Evolutionary conservation across 2,888 invertebrate genomes (phyloP).

Genomic region (Apamea epomidion): DNA sequence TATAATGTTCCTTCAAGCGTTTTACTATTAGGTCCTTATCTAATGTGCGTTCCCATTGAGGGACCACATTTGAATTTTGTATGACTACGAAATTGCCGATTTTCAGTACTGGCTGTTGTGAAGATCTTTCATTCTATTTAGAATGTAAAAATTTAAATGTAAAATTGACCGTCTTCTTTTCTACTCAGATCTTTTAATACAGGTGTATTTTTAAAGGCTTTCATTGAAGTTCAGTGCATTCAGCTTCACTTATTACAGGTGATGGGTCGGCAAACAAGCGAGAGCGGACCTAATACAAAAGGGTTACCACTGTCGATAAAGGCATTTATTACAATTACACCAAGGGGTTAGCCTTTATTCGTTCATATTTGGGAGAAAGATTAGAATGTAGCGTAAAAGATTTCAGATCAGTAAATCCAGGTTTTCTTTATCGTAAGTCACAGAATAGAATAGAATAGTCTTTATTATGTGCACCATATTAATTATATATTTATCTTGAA

Average conservation of each 20-base stretch:
- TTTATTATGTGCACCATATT: no score
- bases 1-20: conserved; percentile 1
- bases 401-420: not conserved
- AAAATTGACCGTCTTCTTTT: not conserved
- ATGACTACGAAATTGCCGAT: no score
- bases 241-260: not conserved
- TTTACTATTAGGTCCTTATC: not conserved
- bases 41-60: no score
- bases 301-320: not conserved
- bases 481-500: not conserved
- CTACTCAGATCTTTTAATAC: not conserved
- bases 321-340: not conserved
- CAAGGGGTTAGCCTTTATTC: not conserved
- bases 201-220: not conserved
- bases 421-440: not conserved
- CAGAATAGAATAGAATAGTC: no score
- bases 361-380: not conserved
- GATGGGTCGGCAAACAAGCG: not conserved
- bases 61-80: no score
- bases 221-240: not conserved
- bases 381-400: no score
- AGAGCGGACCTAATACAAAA: not conserved
- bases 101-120: no score
- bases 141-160: conserved; percentile 5
- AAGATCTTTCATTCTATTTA: not conserved